Percentiles rank a stretch among this genome's conserved stretches.
Conservation (phyloP, 1,140 invertebrate species). For the Tyrophagus putrescentiae region DNA sequence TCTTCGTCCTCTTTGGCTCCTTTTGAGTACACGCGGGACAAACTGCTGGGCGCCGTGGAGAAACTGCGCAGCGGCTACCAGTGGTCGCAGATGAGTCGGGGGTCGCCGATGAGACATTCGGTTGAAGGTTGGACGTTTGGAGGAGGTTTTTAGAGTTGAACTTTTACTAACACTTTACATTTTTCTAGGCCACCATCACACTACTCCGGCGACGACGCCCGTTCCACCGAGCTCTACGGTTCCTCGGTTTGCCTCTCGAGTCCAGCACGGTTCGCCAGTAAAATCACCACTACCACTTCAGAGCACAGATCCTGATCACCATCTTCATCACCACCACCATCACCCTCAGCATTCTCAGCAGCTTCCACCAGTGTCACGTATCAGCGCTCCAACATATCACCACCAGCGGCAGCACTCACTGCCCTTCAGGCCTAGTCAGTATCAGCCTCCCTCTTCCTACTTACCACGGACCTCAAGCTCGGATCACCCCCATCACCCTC, state of each 20-base stretch:
- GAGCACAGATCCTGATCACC: not conserved
- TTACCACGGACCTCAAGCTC: too few relatives aligned
- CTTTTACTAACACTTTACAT: not conserved
- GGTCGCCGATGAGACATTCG: constrained; percentile 6
- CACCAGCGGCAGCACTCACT: too few relatives aligned
- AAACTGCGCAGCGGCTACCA: constrained; percentile 31
- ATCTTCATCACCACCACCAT: not conserved
- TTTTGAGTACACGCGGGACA: constrained; percentile 35
- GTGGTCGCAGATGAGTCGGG: not conserved
- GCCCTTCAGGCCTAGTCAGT: too few relatives aligned
- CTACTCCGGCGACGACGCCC: not conserved
- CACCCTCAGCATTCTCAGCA: not conserved
- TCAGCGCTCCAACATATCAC: not conserved
- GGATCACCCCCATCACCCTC: too few relatives aligned
- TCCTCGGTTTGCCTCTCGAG: not conserved
- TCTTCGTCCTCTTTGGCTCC: constrained; percentile 30
- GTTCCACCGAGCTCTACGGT: not conserved
- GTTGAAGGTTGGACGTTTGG: not conserved
- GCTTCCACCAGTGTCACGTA: not conserved
- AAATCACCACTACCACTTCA: not conserved
- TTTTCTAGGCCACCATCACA: not conserved
- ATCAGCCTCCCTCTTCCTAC: too few relatives aligned
- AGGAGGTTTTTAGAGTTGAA: not conserved
- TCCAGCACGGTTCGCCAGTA: not conserved
- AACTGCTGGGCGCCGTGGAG: constrained; percentile 35